phyloP scores from a whole-genome alignment of 2,888 invertebrate genomes.

The Pocota personata region DNA sequence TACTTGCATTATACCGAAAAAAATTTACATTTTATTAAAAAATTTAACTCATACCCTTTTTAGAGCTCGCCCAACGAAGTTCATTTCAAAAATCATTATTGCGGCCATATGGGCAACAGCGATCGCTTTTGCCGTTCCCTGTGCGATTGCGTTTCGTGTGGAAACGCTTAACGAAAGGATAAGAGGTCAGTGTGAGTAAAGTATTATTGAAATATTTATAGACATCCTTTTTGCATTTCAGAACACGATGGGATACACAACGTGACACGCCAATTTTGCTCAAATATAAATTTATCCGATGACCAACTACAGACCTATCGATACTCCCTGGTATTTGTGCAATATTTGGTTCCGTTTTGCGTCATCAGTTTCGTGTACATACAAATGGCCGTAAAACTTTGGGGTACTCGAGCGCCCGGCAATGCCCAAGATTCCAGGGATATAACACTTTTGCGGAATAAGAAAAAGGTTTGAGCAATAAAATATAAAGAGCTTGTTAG shows the following conservation, averaged over 20 bases:
- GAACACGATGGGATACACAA: conserved; percentile 79
- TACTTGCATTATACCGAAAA: too few relatives aligned
- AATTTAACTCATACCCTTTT: conserved; percentile 64
- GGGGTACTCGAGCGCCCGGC: conserved; percentile 91
- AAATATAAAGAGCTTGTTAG: conserved; percentile 76
- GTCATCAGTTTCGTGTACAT: conserved; percentile 92
- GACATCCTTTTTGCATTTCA: conserved; percentile 59
- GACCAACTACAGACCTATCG: conserved; percentile 83
- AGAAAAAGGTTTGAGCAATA: conserved; percentile 87
- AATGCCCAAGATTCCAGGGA: conserved; percentile 91
- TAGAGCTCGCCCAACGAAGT: conserved; percentile 89
- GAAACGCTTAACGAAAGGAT: conserved; percentile 80
- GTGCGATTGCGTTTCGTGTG: conserved; percentile 83
- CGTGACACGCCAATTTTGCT: conserved; percentile 83
- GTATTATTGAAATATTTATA: neutral
- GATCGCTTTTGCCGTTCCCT: conserved; percentile 87
- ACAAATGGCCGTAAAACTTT: conserved; percentile 90
- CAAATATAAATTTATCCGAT: conserved; percentile 83
- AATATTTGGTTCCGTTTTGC: conserved; percentile 91
- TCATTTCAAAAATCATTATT: conserved; percentile 89
- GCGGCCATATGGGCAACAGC: conserved; percentile 90
- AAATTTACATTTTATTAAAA: neutral
- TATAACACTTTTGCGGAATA: conserved; percentile 91
- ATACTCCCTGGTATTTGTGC: conserved; percentile 84
- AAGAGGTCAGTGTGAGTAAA: conserved; percentile 76